Conservation (phyloP, 2,797 vertebrate species). For the Leptoclinus maculatus region DNA sequence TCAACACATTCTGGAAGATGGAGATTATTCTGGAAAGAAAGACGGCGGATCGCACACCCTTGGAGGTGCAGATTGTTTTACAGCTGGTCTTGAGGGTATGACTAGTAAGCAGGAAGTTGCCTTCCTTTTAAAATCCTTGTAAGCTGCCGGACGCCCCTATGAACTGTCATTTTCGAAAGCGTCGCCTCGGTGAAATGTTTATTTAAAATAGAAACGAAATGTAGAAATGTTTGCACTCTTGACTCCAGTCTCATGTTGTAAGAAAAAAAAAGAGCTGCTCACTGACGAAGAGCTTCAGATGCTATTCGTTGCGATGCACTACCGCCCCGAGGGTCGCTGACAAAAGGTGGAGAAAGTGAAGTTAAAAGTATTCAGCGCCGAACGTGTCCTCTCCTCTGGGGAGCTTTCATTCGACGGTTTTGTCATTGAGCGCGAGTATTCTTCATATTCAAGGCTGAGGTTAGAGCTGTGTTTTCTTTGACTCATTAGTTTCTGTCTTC, state of each 20-base stretch:
- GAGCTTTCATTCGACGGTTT: neutral
- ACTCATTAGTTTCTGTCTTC: constrained; percentile 33
- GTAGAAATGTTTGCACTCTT: constrained; percentile 19
- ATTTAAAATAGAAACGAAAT: constrained; percentile 42
- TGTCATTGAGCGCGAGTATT: neutral
- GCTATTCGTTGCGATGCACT: neutral
- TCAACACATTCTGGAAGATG: constrained; percentile 46
- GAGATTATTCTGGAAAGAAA: constrained; percentile 41
- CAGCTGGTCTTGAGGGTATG: constrained; percentile 68
- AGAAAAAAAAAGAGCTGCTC: neutral
- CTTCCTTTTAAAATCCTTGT: constrained; percentile 67
- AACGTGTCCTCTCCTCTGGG: neutral
- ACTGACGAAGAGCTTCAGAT: neutral
- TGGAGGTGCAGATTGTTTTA: constrained; percentile 76
- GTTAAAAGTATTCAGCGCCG: neutral
- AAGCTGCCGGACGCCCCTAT: constrained; percentile 58
- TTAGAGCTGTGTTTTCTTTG: constrained; percentile 12
- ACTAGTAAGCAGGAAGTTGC: constrained; percentile 67
- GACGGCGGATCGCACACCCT: constrained; percentile 58
- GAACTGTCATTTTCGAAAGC: constrained; percentile 50
- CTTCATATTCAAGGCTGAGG: constrained; percentile 15
- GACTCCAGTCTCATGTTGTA: neutral
- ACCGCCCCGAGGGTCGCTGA: neutral
- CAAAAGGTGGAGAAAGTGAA: neutral
- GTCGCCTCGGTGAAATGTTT: constrained; percentile 52